phyloP scores from a whole-genome alignment of 1,140 invertebrate species.

The Dendrolimus kikuchii region DNA sequence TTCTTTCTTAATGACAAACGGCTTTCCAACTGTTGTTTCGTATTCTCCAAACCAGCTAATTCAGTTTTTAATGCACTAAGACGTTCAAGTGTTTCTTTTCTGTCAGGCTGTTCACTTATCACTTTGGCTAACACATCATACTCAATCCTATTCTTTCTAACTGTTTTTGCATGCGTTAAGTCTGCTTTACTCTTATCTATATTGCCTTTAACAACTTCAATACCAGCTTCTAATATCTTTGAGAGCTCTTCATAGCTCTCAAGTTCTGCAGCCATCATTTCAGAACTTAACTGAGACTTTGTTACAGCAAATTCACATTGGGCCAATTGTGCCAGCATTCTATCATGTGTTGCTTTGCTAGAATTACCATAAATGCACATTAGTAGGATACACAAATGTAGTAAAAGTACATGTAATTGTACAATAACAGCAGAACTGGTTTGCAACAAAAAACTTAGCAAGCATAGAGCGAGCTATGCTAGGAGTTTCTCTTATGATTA shows the following conservation, averaged over 20 bases:
- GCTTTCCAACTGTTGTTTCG: conserved; percentile 80
- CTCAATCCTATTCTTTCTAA: conserved; percentile 91
- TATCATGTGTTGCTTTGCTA: conserved; percentile 80
- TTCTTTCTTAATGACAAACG: conserved; percentile 88
- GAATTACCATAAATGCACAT: conserved; percentile 11
- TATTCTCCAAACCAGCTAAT: conserved; percentile 76
- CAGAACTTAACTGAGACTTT: conserved; percentile 85
- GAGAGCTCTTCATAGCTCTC: conserved; percentile 88
- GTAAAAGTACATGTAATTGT: no score
- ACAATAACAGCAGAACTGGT: no score
- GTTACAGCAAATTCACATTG: conserved; percentile 92
- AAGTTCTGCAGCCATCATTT: conserved; percentile 89
- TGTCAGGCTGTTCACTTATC: conserved; percentile 91
- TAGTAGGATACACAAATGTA: no score
- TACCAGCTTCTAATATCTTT: conserved; percentile 82
- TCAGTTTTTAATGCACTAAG: conserved; percentile 83
- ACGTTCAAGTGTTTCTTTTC: conserved; percentile 86
- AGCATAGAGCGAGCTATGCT: no score
- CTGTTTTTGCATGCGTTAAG: conserved; percentile 84
- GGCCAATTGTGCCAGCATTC: conserved; percentile 85
- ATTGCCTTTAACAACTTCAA: conserved; percentile 81
- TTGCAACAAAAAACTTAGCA: no score
- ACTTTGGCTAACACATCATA: conserved; percentile 94
- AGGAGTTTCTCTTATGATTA: no score
- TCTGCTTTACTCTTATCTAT: conserved; percentile 85